A percentile compares a stretch with the other conserved stretches of the same genome.
phyloP scores from a whole-genome alignment of 2,888 invertebrate species.

The Phyto melanocephala region DNA sequence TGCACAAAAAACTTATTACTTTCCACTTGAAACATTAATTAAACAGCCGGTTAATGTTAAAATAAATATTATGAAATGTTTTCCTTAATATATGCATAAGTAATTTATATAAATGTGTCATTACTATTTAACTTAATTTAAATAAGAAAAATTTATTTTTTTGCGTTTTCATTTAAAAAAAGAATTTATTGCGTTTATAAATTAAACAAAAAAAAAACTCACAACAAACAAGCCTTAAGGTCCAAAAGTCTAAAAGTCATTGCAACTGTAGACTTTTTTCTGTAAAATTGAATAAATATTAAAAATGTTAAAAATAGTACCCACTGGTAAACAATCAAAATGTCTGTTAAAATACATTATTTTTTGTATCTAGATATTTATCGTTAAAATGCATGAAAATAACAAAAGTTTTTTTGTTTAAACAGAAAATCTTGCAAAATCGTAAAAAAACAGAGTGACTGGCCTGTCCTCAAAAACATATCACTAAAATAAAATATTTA shows the following conservation, averaged over 20 bases:
- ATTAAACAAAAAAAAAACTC: not conserved
- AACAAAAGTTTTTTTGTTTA: not conserved
- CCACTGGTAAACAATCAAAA: conserved; percentile 24
- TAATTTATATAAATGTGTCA: too few species aligned
- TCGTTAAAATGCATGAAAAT: conserved; percentile 26
- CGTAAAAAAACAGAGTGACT: not conserved
- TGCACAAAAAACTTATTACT: not conserved
- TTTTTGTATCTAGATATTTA: conserved; percentile 42
- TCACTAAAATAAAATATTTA: not conserved
- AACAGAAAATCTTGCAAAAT: not conserved
- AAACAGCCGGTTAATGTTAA: not conserved
- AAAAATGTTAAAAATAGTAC: not conserved
- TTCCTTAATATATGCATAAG: not conserved
- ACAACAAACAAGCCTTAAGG: too few species aligned
- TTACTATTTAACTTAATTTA: conserved; percentile 24
- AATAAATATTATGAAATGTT: conserved; percentile 7
- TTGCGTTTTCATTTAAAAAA: not conserved
- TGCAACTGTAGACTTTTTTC: conserved; percentile 15
- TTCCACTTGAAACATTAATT: not conserved
- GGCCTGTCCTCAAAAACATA: conserved; percentile 4
- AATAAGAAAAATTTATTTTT: not conserved
- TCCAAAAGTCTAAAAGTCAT: conserved; percentile 50
- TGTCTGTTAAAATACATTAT: conserved; percentile 43
- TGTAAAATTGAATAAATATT: not conserved
- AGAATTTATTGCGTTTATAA: not conserved